Evolutionary conservation across 2,888 invertebrate genomes (phyloP), one percentile per base, ranked within the genome.

Genomic region (Lithodes maja): DNA sequence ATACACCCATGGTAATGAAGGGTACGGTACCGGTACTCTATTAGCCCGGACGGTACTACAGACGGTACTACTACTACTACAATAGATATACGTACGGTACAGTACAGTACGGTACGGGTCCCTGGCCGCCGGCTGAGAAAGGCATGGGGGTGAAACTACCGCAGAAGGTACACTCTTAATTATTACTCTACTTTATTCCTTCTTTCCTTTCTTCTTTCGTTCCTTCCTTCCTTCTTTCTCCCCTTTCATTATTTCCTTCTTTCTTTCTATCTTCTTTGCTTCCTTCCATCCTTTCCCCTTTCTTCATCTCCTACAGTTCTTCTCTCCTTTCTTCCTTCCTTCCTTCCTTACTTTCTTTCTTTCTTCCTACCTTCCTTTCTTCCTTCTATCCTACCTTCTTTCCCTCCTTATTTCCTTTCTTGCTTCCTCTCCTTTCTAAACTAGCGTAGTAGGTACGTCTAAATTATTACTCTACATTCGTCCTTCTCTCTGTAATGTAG

Each of bases 301-400:
- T n/a, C 50, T 7, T 49, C 50, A 50, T 5, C 15, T 15, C 50
- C 9, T 49, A 9, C 61, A 9, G 15, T 77, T 50, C 15, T 50
- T 77, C 2, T 77, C 77, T 55, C 79, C 50, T 78, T 53, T 78
- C 79, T 53, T n/a, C 50, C 52, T 49, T 50, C 50, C 79, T 49
- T 12, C 50, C 33, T 53, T 78, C 79, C 9, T 49, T 9, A 1
- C 50, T 17, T n/a, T 74, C n/a, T 78, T 50, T 50, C 53, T 55
- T 54, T 17, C 54, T 53, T 54, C 9, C 55, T 80, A 33, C 71
- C 69, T 68, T 9, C 2, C 71, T n/a, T n/a, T 12, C 7, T 53
- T 83, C 80, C 54, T 5, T 33, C 49, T 17, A 15, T 75, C 75
- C 33, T 33, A 33, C 75, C 33, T 33, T 75, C 75, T 75, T 33